Conservation (phyloP, 2,797 vertebrate genomes). For the Sylvilagus floridanus region DNA sequence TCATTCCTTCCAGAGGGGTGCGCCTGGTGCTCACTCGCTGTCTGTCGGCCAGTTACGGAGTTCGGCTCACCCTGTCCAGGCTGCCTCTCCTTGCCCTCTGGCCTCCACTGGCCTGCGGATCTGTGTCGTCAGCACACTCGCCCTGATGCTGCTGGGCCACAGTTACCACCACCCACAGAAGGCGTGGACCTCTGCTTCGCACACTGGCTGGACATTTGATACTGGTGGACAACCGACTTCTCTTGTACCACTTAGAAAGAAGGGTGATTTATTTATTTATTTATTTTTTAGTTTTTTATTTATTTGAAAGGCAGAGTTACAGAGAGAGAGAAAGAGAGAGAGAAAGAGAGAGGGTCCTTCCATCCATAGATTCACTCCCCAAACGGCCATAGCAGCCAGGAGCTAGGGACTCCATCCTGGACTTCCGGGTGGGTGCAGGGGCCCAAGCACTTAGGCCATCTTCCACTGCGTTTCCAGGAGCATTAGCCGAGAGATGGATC, state of each 20-base stretch:
- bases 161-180: neutral
- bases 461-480: no score
- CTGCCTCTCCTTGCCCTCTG: neutral
- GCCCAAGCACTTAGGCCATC: no score
- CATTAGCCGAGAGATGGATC: no score
- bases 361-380: no score
- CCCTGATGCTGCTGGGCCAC: neutral
- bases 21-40: neutral
- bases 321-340: no score
- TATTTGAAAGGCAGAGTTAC: no score
- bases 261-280: neutral
- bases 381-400: no score
- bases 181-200: no score
- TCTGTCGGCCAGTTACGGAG: neutral
- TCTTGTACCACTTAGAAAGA: neutral
- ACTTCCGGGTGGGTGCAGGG: no score
- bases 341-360: no score
- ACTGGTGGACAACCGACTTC: neutral
- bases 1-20: constrained; percentile 46
- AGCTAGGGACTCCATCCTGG: no score
- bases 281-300: no score
- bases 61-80: neutral
- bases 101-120: neutral
- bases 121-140: neutral
- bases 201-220: neutral